These are phyloP conservation scores for Melanerpes aurifrons DNA, from an alignment of 2,113 vertebrate species.

Conservation along the genomic window DNA sequence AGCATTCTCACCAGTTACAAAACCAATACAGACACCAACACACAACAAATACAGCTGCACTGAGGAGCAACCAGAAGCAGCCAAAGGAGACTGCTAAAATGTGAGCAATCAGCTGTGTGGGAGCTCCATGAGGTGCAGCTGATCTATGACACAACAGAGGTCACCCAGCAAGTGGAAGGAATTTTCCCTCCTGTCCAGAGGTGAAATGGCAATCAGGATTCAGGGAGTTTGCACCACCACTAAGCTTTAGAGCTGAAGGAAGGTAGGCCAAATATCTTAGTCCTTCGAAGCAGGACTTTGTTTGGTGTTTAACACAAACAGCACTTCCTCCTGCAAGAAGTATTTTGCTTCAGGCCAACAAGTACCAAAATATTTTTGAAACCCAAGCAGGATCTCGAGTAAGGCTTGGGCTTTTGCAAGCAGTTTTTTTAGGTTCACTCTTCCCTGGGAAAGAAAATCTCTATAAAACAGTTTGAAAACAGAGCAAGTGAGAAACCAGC, in stretches of 20 bases:
- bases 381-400: not conserved
- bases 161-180: fast-evolving
- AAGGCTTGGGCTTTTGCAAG: fast-evolving
- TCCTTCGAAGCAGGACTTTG: not conserved
- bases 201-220: not conserved
- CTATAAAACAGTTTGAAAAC: not conserved
- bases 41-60: not conserved
- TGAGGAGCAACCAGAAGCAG: not conserved
- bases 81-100: not conserved
- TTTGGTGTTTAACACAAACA: not conserved
- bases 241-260: not conserved
- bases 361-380: not conserved
- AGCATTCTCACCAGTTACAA: not conserved
- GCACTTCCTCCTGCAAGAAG: not conserved
- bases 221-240: not conserved
- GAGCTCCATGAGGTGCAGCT: not conserved
- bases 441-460: not conserved
- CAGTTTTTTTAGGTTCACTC: not conserved
- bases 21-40: not conserved
- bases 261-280: not conserved
- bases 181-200: not conserved
- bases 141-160: not conserved
- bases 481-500: not conserved
- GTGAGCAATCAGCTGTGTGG: not conserved
- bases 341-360: not conserved